phyloP scores from a whole-genome alignment of 1,140 invertebrate species.

The Archegozetes longisetosus region DNA sequence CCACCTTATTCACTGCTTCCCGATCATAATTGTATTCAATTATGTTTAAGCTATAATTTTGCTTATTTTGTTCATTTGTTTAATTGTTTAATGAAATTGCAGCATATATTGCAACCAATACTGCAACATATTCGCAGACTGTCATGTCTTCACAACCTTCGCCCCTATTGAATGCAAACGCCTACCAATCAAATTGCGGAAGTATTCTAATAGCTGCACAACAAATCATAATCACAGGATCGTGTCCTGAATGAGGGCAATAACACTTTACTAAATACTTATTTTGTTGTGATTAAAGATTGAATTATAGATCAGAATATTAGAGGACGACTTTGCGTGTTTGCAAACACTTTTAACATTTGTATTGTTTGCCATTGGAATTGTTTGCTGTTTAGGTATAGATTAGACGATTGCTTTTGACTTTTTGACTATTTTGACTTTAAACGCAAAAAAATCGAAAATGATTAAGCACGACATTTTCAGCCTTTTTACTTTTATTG shows the following conservation, averaged over 20 bases:
- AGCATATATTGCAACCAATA: too few relatives aligned
- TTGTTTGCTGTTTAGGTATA: slow-evolving; percentile 51
- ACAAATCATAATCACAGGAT: not conserved
- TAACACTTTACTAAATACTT: not conserved
- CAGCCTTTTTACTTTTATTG: too few relatives aligned
- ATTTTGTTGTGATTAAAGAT: not conserved
- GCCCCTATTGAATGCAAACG: not conserved
- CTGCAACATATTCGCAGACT: too few relatives aligned
- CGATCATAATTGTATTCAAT: not conserved
- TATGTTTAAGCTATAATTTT: too few relatives aligned
- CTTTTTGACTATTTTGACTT: too few relatives aligned
- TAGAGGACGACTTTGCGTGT: slow-evolving; percentile 68
- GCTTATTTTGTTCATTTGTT: too few relatives aligned
- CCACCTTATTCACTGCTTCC: not conserved
- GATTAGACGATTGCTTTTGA: too few relatives aligned
- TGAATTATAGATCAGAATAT: slow-evolving; percentile 54
- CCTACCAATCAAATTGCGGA: not conserved
- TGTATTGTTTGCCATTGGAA: slow-evolving; percentile 63
- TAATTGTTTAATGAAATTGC: too few relatives aligned
- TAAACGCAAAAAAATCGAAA: too few relatives aligned
- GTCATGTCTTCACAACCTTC: not conserved
- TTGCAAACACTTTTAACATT: slow-evolving; percentile 64
- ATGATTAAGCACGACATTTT: too few relatives aligned
- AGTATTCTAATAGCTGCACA: not conserved
- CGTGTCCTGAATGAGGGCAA: not conserved